Percentiles rank a stretch among this genome's conserved stretches.
Conservation (phyloP, 53 echinoderm and acorn worm genomes). For the Holothuria scabra region DNA sequence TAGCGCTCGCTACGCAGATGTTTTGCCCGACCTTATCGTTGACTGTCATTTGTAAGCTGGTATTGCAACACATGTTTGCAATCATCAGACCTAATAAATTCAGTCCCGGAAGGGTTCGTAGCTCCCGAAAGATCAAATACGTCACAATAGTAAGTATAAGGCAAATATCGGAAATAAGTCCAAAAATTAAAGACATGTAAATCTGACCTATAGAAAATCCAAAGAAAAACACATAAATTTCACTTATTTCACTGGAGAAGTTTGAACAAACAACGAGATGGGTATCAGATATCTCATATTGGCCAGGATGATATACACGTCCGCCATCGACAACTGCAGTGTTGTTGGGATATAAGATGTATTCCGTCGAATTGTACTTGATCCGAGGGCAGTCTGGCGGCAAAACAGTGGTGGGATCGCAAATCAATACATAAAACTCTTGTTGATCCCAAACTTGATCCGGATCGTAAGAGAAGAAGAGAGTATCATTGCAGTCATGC, state of each 20-base stretch:
- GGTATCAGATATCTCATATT: conserved; percentile 61
- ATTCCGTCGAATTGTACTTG: conserved; percentile 68
- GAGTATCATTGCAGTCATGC: conserved; percentile 60
- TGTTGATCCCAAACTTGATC: conserved; percentile 28
- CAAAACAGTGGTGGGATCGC: conserved; percentile 54
- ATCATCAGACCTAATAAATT: conserved; percentile 76
- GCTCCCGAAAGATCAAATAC: conserved; percentile 74
- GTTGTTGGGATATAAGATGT: conserved; percentile 57
- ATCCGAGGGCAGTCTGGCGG: conserved; percentile 70
- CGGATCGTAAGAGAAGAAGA: conserved; percentile 55
- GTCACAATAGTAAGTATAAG: conserved; percentile 79
- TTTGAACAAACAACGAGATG: conserved; percentile 70
- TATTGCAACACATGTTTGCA: conserved; percentile 64
- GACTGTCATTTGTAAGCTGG: conserved; percentile 65
- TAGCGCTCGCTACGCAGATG: conserved; percentile 63
- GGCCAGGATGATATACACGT: conserved; percentile 29
- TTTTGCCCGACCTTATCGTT: conserved; percentile 47
- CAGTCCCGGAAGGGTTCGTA: conserved; percentile 91
- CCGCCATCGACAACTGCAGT: conserved; percentile 58
- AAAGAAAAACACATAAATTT: conserved; percentile 71
- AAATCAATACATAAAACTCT: conserved; percentile 69
- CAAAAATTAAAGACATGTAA: conserved; percentile 59
- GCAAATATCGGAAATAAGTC: conserved; percentile 63
- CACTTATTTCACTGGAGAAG: conserved; percentile 53
- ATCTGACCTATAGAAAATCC: conserved; percentile 72